phyloP scores from a whole-genome alignment of 2,797 vertebrate species.

The Distichodus sexfasciatus region DNA sequence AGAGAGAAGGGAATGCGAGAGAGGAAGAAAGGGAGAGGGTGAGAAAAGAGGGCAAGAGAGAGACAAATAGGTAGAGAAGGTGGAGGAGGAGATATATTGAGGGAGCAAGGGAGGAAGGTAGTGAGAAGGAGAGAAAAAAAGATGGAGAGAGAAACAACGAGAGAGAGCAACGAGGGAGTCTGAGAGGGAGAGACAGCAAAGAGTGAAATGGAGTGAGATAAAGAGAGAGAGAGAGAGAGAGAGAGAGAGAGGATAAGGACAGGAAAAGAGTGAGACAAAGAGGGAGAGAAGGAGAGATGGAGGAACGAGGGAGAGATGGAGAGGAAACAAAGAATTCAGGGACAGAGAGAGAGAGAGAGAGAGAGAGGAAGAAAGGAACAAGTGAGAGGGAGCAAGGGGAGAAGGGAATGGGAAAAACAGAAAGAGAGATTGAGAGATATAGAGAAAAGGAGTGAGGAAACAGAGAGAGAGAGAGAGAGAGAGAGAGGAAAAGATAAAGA shows the following conservation, averaged over 20 bases:
- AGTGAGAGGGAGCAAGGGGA: too few species aligned
- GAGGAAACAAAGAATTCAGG: too few species aligned
- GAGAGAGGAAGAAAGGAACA: too few species aligned
- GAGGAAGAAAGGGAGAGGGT: conserved; percentile 47
- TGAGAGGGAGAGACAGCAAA: too few species aligned
- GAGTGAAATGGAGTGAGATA: conserved; percentile 54
- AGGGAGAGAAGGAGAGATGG: neutral
- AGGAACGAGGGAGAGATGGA: too few species aligned
- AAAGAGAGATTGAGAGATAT: neutral
- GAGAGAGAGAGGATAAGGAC: neutral
- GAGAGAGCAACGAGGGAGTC: conserved; percentile 58
- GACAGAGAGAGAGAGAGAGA: conserved; percentile 53
- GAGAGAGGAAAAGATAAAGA: neutral
- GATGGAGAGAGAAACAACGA: conserved; percentile 50
- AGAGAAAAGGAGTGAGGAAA: neutral
- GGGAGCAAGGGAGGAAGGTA: conserved; percentile 54
- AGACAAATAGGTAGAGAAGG: too few species aligned
- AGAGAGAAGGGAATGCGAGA: conserved; percentile 59
- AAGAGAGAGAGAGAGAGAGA: neutral
- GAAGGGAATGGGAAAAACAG: conserved; percentile 35
- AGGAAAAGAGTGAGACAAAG: neutral
- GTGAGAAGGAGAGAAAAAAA: conserved; percentile 60
- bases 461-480: conserved; percentile 15
- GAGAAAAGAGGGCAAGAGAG: conserved; percentile 56
- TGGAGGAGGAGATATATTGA: neutral